Conservation (phyloP, 2,888 invertebrate genomes). For the Idaea straminata region DNA sequence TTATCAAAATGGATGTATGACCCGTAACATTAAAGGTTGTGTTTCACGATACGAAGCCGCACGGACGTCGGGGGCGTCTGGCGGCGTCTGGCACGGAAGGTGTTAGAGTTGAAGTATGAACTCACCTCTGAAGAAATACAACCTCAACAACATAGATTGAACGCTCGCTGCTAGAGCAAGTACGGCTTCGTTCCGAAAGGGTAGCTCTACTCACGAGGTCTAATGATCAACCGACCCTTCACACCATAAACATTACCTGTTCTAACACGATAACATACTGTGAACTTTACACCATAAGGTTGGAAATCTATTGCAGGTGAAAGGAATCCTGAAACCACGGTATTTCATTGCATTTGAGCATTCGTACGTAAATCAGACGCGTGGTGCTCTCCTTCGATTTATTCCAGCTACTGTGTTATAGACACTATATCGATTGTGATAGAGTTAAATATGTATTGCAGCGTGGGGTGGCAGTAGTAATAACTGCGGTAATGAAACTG, state of each 20-base stretch:
- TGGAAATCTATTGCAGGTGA: conserved; percentile 13
- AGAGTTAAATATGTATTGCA: background rate
- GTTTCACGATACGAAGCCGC: background rate
- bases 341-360: conserved; percentile 34
- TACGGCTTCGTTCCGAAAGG: conserved; percentile 23
- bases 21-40: background rate
- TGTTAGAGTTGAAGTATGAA: background rate
- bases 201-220: conserved; percentile 29
- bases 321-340: conserved; percentile 34
- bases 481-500: conserved; percentile 3
- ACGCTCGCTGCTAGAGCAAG: background rate
- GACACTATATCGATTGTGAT: background rate
- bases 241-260: conserved; percentile 10
- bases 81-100: background rate
- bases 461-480: background rate
- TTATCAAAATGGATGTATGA: background rate
- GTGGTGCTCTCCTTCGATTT: conserved; percentile 26
- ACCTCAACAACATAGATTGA: background rate
- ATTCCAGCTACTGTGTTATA: background rate
- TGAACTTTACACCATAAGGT: conserved; percentile 8
- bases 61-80: too few species aligned
- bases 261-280: background rate
- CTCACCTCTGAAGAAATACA: background rate
- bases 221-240: conserved; percentile 31
- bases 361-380: conserved; percentile 45